Evolutionary conservation across 1,140 invertebrate species (phyloP), one percentile per base, ranked within the genome.

Genomic region (Sipha flava): DNA sequence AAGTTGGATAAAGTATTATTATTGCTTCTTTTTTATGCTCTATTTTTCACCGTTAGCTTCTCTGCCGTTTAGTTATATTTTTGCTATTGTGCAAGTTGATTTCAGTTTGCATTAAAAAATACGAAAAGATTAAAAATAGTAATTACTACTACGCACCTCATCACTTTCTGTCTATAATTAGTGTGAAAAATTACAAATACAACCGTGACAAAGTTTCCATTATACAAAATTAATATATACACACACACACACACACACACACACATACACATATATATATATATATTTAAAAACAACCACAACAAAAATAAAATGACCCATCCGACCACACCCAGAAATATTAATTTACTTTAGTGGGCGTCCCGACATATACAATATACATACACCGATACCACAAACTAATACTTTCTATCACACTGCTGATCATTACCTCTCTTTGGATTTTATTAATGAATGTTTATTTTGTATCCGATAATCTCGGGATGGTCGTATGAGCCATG

Each of bases 401-500:
- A 12, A 23, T 21, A 72, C 68, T 21, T 66, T 66, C 34, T 34
- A 40, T 66, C 12, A 12, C 34, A 66, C 62, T 40, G 7, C 40
- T 47, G 16, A 47, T 70, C 43, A 29, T 70, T 70, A 70, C 14
- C 40, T 47, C 40, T 70, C 66, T 29, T 47, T 43, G 26, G 16
- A 49, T 52, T 34, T 72, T 72, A 72, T 72, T 72, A 72, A 72
- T 72, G 43, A 72, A 72, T 72, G 45, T 72, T 72, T 72, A 72
- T 72, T 72, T 72, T 72, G 26, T 49, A 47, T 72, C 16, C 47
- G 26, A 72, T 72, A 72, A 72, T 52, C 68, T 72, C n/a, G 68
- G 16, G 68, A 23, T 40, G 12, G n/a, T 3, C 4, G 66, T 9
- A 5, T 43, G 43, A 45, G 18, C 66, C 40, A 14, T 47, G 26